Evolutionary conservation across 1,140 invertebrate species (phyloP), one percentile per base, ranked within the genome.

Genomic region (Drosophila teissieri): DNA sequence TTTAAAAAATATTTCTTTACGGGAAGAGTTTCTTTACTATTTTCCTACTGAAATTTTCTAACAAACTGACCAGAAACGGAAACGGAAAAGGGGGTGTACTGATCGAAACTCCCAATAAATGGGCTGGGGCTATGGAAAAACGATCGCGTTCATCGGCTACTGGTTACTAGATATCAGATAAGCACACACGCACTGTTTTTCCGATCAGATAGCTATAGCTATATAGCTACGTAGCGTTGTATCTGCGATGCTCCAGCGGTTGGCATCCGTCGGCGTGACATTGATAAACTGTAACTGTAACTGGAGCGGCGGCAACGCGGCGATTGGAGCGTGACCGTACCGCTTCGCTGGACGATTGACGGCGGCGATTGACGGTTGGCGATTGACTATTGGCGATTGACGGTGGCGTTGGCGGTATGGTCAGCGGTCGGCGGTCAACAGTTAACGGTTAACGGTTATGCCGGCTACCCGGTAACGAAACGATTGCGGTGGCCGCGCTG

Each of bases 251-350:
- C 75, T 83, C 72, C 83, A 89, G 45, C 77, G 80, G 79, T 70
- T 78, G 80, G 84, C 85, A 84, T 89, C 73, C 80, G 72, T 51
- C 61, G 80, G 68, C 36, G 56, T 84, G 85, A 91, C 88, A 90
- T 83, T 86, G 88, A 88, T 73, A 78, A 88, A 91, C 70, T 91
- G 77, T 73, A 83, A 14, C 12, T 31, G 31, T n/a, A 39, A 39
- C 37, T 39, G 40, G 40, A 19, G 62, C 79, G 56, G 58, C 72
- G 55, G 49, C 70, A 45, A 40, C 73, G 73, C 60, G 64, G 67
- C 73, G 60, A 62, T 12, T 63, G 73, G 61, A 91, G 90, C 90
- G 86, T 90, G 48, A 70, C 90, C 80, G 90, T 84, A 75, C 63
- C 81, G 85, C 85, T 88, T 90, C 80, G 78, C 73, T 73, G 73